Conservation (phyloP, 2,888 invertebrate genomes). For the Dorcus parallelipipedus region DNA sequence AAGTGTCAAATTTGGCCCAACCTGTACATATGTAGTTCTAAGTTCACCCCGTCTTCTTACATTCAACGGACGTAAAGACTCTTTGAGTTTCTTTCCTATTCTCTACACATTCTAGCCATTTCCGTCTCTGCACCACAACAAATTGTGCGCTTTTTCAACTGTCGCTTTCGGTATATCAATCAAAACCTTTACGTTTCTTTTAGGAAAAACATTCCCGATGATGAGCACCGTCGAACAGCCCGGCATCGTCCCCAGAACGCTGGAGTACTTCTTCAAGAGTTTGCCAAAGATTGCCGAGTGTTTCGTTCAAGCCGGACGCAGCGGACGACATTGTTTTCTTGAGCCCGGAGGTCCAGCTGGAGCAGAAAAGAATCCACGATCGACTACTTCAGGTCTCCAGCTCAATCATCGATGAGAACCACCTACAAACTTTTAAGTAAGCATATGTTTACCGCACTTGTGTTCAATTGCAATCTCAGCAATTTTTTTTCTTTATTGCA, state of each 20-base stretch:
- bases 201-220: conserved; percentile 44
- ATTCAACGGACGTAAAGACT: too few species aligned
- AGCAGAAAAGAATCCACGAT: conserved; percentile 30
- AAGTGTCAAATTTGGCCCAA: too few species aligned
- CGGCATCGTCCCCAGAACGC: conserved; percentile 60
- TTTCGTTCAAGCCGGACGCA: conserved; percentile 46
- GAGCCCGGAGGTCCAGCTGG: conserved; percentile 32
- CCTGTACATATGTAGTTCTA: too few species aligned
- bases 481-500: too few species aligned
- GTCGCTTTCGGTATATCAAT: too few species aligned
- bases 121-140: too few species aligned
- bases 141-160: too few species aligned
- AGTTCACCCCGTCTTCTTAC: too few species aligned
- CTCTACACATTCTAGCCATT: too few species aligned
- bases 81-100: too few species aligned
- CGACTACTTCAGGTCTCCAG: conserved; percentile 31
- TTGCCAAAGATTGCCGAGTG: conserved; percentile 37
- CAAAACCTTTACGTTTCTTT: too few species aligned
- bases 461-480: neutral
- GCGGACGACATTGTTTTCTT: conserved; percentile 44
- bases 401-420: conserved; percentile 19
- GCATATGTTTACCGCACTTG: too few species aligned
- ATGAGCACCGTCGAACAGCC: conserved; percentile 56
- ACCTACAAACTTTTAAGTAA: conserved; percentile 28
- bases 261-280: conserved; percentile 53